Base-by-base conservation (phyloP, 1,140 invertebrate species). In the Medauroidea extradentata region DNA sequence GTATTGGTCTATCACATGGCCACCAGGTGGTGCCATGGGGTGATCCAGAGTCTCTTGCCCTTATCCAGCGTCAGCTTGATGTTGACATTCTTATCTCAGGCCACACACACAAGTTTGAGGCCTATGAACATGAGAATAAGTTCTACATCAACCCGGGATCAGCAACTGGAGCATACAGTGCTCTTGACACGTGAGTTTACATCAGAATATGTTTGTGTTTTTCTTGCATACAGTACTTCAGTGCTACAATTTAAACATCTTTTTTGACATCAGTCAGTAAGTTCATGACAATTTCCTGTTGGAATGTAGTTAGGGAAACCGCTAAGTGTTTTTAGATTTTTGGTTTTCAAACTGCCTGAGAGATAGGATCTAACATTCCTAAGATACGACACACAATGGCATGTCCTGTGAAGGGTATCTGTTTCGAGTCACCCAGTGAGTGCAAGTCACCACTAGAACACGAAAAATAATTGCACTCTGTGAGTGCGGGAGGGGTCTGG, bases 111-210 rank as follows among this genome's bases (percentile, higher is more conserved):
- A 93, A 94, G 67, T 99, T 99, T 81, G 94, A 98, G 74, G 95
- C 96, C 0, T 98, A 96, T 73, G 96, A 99, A 76, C 94, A 98
- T 79, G 96, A 98, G 75, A 96, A 95, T 68, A 96, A 96, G 73
- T 99, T 99, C 78, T 99, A 96, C 75, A 98, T 99, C 42, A 99
- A 99, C 79, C 98, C 98, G 49, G 98, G 98, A 18, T 98, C 95
- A 42, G 96, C 96, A 5, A 99, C 98, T 57, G 98, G 98, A 43
- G 95, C 98, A 16, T 99, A 95, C 69, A 94, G 89, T 81, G 88
- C 95, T 21, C 74, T 97, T 48, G 93, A 96, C 68, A 90, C 86
- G 89, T 95, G 82, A 81, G 80, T 69, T 61, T 27, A 13, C 19
- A 53, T 58, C 59, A 39, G 19, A 13, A 52, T 8, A 52, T 25